These are phyloP conservation scores for Hypsibius dujardini DNA, from an alignment of 1,140 invertebrate species.

Conservation along the genomic window DNA sequence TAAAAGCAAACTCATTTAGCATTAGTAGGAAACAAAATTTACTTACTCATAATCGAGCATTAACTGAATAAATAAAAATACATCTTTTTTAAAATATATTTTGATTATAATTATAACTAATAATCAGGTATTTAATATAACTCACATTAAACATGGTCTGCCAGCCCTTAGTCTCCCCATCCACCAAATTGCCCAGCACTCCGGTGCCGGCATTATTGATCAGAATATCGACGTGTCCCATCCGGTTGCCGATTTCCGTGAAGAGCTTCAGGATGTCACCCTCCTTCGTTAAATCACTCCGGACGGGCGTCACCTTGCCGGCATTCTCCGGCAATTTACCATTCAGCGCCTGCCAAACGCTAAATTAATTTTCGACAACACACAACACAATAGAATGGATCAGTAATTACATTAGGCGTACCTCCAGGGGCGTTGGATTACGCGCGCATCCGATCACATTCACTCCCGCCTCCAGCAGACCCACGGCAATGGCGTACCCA, in stretches of 20 bases:
- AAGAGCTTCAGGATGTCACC: conserved; percentile 31
- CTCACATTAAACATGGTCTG: conserved; percentile 40
- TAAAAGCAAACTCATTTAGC: too few relatives aligned
- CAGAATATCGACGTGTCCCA: conserved; percentile 31
- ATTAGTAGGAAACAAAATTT: too few relatives aligned
- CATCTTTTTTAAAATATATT: too few relatives aligned
- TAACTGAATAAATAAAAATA: too few relatives aligned
- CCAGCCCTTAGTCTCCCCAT: conserved; percentile 35
- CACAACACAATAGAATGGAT: too few relatives aligned
- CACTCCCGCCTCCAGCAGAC: conserved; percentile 42
- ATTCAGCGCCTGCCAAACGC: not conserved
- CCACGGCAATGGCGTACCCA: conserved; percentile 38
- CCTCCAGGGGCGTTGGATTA: conserved; percentile 41
- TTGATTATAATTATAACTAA: too few relatives aligned
- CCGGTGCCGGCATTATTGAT: conserved; percentile 33
- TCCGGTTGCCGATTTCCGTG: conserved; percentile 24
- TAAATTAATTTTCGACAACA: too few relatives aligned
- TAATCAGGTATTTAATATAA: too few relatives aligned
- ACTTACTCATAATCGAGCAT: too few relatives aligned
- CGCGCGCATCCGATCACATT: conserved; percentile 50
- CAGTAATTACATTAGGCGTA: conserved; percentile 23
- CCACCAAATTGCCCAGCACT: conserved; percentile 27
- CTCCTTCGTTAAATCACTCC: conserved; percentile 32
- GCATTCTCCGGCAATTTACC: not conserved
- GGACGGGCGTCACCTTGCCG: conserved; percentile 23